Percentiles rank a stretch among this genome's conserved stretches.
Conservation (phyloP, 2,797 vertebrate genomes). For the Pipistrellus nathusii region DNA sequence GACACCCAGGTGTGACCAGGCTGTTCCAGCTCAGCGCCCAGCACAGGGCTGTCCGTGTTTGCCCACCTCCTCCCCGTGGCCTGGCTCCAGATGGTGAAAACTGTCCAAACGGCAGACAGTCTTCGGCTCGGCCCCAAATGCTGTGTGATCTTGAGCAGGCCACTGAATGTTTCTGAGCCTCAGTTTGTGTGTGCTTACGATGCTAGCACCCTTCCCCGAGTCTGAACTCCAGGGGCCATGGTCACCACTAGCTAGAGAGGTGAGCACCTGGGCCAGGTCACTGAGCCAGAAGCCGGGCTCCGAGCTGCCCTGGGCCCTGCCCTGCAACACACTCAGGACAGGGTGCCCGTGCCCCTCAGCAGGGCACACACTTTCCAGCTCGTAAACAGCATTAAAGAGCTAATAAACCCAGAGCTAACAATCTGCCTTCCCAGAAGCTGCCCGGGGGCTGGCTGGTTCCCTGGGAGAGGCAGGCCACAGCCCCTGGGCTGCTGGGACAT, state of each 20-base stretch:
- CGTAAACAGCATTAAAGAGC: slow-evolving; percentile 69
- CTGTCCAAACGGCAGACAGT: fast-evolving
- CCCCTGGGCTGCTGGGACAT: not conserved
- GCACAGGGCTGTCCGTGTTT: not conserved
- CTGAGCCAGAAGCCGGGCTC: not conserved
- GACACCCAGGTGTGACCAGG: not conserved
- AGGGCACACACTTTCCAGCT: slow-evolving; percentile 62
- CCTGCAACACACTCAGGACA: not conserved
- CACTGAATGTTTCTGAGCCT: not conserved
- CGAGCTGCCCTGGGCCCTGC: fast-evolving
- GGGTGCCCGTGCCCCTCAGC: not conserved
- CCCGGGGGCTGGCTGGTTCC: slow-evolving; percentile 65
- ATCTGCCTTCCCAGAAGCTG: slow-evolving; percentile 71
- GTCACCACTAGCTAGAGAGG: not conserved
- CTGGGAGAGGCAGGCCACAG: not conserved
- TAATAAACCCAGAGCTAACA: slow-evolving; percentile 70
- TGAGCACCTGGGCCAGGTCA: not conserved
- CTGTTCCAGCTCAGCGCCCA: not conserved
- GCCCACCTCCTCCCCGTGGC: not conserved
- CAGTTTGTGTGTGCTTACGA: not conserved
- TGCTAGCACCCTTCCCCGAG: not conserved
- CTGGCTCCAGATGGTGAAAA: not conserved
- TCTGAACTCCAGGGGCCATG: not conserved
- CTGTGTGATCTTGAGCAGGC: not conserved
- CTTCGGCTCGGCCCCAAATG: fast-evolving